A percentile compares a stretch with the other conserved stretches of the same genome.
Evolutionary conservation across 1,140 invertebrate genomes (phyloP).

Genomic region (Aphelinus certus): DNA sequence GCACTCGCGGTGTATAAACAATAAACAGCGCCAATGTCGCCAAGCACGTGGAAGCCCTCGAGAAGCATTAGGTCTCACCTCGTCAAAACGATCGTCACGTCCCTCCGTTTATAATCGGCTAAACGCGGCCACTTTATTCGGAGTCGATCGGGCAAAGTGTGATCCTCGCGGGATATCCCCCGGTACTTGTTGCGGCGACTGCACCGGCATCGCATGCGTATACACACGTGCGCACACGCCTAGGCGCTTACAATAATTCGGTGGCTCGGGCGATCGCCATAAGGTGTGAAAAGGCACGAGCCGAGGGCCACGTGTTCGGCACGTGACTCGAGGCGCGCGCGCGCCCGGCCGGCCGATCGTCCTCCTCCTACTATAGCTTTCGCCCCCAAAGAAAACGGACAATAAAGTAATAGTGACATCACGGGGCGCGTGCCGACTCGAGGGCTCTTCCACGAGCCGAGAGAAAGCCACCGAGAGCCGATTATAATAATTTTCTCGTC

Average conservation of each 20-base stretch:
- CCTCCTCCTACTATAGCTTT: too few relatives aligned
- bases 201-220: neutral
- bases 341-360: neutral
- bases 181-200: slow-evolving; percentile 30
- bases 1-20: too few relatives aligned
- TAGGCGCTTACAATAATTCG: neutral
- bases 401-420: slow-evolving; percentile 24
- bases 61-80: too few relatives aligned
- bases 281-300: slow-evolving; percentile 25
- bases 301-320: slow-evolving; percentile 47
- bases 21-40: too few relatives aligned
- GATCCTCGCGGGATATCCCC: neutral
- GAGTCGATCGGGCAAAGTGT: slow-evolving; percentile 28
- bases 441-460: neutral
- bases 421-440: neutral
- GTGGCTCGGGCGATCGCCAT: neutral
- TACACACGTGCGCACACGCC: neutral
- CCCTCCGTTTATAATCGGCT: too few relatives aligned
- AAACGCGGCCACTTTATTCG: neutral
- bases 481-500: neutral
- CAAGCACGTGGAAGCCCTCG: too few relatives aligned
- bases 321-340: slow-evolving; percentile 47
- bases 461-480: neutral
- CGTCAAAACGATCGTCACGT: too few relatives aligned
- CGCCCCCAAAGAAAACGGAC: neutral